Evolutionary conservation across 1,140 invertebrate genomes (phyloP).

Genomic region (Drosophila simulans): DNA sequence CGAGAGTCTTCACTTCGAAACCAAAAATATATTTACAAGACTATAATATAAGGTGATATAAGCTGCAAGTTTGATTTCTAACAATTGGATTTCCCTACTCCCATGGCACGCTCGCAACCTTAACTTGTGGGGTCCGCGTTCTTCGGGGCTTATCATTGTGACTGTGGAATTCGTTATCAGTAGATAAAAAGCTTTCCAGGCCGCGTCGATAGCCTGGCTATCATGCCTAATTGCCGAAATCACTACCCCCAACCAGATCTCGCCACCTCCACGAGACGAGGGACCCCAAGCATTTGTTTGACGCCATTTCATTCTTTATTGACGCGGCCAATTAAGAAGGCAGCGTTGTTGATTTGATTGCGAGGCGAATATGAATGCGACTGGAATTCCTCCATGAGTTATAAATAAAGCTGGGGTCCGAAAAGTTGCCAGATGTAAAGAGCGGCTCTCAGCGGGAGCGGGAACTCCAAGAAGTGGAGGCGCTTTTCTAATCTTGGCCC

Average conservation of each 20-base stretch:
- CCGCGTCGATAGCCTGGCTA: slow-evolving; percentile 8
- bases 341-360: slow-evolving; percentile 46
- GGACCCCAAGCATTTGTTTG: slow-evolving; percentile 48
- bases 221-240: slow-evolving; percentile 43
- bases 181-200: slow-evolving; percentile 39
- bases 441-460: neutral
- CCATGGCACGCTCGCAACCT: slow-evolving; percentile 17
- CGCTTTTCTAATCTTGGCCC: slow-evolving; percentile 16
- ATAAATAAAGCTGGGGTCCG: slow-evolving; percentile 11
- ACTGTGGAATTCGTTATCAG: slow-evolving; percentile 42
- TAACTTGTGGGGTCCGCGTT: slow-evolving; percentile 14
- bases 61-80: neutral
- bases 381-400: slow-evolving; percentile 30
- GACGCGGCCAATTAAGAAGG: slow-evolving; percentile 41
- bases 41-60: no score
- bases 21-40: no score
- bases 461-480: neutral
- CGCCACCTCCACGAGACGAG: slow-evolving; percentile 1
- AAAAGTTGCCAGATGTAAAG: slow-evolving; percentile 19
- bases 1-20: no score
- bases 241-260: slow-evolving; percentile 27
- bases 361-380: slow-evolving; percentile 25
- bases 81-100: slow-evolving; percentile 6
- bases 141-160: slow-evolving; percentile 33
- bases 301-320: slow-evolving; percentile 62